These are phyloP conservation scores for Xyrauchen texanus DNA, from an alignment of 2,113 vertebrate species.

Conservation along the genomic window DNA sequence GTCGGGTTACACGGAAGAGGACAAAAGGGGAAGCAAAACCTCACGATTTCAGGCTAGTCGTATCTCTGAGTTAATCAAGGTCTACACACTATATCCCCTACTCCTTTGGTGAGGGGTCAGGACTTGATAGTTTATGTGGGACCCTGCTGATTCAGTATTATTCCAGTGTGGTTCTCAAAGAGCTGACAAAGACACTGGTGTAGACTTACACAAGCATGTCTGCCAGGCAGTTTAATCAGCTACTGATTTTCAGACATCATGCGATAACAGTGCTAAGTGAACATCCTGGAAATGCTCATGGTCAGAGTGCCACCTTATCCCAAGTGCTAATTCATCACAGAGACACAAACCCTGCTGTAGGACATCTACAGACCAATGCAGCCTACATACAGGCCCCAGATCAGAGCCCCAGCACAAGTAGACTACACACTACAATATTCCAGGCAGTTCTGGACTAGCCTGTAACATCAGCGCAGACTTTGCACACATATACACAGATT, in stretches of 20 bases:
- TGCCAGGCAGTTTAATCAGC: constrained; percentile 34
- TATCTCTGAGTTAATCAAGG: too few relatives aligned
- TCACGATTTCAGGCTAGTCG: constrained; percentile 24
- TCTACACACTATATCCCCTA: not conserved
- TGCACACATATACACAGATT: too few relatives aligned
- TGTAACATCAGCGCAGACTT: too few relatives aligned
- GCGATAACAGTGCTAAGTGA: constrained; percentile 35
- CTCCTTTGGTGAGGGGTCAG: not conserved
- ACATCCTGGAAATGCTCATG: constrained; percentile 34
- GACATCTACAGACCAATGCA: constrained; percentile 16
- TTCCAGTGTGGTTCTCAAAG: not conserved
- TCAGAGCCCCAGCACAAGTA: too few relatives aligned
- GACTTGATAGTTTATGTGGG: not conserved
- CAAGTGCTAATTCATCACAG: constrained; percentile 50
- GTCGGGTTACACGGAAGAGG: not conserved
- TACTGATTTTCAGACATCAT: constrained; percentile 32
- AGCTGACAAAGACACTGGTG: constrained; percentile 48
- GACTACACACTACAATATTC: too few relatives aligned
- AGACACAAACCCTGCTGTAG: not conserved
- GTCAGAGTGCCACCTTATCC: constrained; percentile 48
- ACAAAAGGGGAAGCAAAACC: constrained; percentile 43
- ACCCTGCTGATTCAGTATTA: constrained; percentile 15
- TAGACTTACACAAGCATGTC: constrained; percentile 41
- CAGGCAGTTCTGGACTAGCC: too few relatives aligned
- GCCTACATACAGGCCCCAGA: too few relatives aligned